Base-by-base conservation (phyloP, 1,140 invertebrate genomes). In the Diabrotica undecimpunctata region DNA sequence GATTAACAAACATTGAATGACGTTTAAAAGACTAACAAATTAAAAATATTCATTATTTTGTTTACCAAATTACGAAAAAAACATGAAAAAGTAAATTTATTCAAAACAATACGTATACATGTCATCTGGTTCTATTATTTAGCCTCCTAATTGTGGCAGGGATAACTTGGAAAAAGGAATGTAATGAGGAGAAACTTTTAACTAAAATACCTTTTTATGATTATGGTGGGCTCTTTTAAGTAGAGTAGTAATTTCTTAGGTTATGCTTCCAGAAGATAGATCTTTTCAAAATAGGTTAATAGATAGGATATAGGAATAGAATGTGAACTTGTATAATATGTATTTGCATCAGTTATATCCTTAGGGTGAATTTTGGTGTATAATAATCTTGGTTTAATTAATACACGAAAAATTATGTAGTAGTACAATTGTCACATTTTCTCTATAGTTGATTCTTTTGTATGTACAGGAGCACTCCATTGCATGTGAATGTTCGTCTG, bases 401-500 rank as follows among this genome's bases (percentile, higher is more conserved):
- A 10, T 46, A 46, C 41, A 46, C 5, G n/a, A n/a, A 46, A 46
- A 46, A 46, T n/a, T 6, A n/a, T 46, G 41, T 46, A 46, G 41
- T 10, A 25, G 25, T 25, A 25, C 25, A 46, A 46, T 10, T 46
- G n/a, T 10, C 41, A 46, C 41, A 10, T 46, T 46, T n/a, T 46
- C 41, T 46, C 41, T 10, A 46, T 46, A n/a, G 25, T 25, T 25
- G 25, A 25, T 25, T 10, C 41, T 10, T 46, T 46, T 46, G 8
- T 46, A 46, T 46, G n/a, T 46, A 46, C 3, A 3, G 41, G 8
- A 46, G 41, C 41, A 46, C 41, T n/a, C 41, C 41, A 46, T n/a
- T 50, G 14, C 14, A 60, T 60, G 58, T 60, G 39, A 60, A 60
- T 60, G 35, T 60, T 60, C 54, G 36, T 57, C 37, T 57, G 36